Conservation (phyloP, 2,888 invertebrate genomes). For the Myathropa florea region DNA sequence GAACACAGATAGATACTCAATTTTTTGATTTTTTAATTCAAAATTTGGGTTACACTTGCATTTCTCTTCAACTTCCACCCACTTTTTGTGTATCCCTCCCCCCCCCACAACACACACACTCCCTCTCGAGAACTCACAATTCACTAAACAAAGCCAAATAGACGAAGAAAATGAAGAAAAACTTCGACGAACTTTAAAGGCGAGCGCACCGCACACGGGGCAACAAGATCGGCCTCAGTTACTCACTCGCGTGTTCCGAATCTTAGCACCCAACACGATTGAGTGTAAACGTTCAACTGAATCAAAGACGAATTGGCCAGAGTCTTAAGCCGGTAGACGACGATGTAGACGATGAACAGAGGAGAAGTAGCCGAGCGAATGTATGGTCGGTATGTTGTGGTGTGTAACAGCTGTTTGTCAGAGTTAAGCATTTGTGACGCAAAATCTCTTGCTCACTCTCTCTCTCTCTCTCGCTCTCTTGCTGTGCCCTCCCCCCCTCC, state of each 20-base stretch:
- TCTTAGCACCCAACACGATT: slow-evolving; percentile 63
- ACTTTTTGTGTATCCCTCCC: slow-evolving; percentile 25
- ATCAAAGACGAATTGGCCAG: slow-evolving; percentile 60
- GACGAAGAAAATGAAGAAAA: slow-evolving; percentile 38
- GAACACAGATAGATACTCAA: slow-evolving; percentile 56
- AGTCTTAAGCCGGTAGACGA: slow-evolving; percentile 64
- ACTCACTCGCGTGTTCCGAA: slow-evolving; percentile 23
- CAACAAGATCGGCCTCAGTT: slow-evolving; percentile 28
- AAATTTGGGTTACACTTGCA: slow-evolving; percentile 63
- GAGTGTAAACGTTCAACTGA: slow-evolving; percentile 69
- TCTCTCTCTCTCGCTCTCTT: not conserved
- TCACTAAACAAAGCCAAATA: slow-evolving; percentile 29
- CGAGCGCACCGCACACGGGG: slow-evolving; percentile 26
- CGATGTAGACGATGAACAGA: slow-evolving; percentile 3
- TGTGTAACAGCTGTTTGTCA: not conserved
- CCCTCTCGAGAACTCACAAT: slow-evolving; percentile 35
- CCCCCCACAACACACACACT: not conserved
- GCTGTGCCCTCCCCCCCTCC: not conserved
- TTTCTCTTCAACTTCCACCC: slow-evolving; percentile 22
- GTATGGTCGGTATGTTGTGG: not conserved
- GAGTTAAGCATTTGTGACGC: slow-evolving; percentile 48
- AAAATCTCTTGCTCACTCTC: slow-evolving; percentile 28
- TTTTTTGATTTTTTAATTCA: slow-evolving; percentile 1
- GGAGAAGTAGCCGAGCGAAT: not conserved
- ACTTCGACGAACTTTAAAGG: not conserved